Evolutionary conservation across 2,888 invertebrate species (phyloP).

Genomic region (Leptopilina syphax): DNA sequence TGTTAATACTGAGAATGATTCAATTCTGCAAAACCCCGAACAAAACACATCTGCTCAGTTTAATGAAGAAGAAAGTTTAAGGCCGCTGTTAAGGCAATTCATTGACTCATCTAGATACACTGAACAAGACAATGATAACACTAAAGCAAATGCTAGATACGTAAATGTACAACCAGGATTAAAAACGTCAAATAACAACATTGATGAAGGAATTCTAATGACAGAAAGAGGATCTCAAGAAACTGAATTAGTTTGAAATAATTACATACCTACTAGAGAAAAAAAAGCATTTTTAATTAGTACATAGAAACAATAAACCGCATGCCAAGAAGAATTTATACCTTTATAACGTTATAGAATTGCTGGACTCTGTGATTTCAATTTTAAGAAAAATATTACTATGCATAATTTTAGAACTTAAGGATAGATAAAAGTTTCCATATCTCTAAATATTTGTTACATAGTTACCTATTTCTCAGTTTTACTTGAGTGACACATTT

Average conservation of each 20-base stretch:
- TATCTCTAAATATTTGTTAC: no score
- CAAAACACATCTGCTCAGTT: constrained; percentile 5
- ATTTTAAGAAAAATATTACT: no score
- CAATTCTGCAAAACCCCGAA: background rate
- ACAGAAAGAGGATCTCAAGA: constrained; percentile 47
- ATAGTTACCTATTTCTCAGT: no score
- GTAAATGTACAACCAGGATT: constrained; percentile 66
- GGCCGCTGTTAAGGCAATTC: constrained; percentile 51
- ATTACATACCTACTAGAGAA: background rate
- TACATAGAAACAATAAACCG: no score
- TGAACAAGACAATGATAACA: background rate
- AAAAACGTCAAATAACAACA: constrained; percentile 16
- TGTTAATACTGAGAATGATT: background rate
- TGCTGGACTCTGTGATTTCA: no score
- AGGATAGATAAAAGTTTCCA: no score
- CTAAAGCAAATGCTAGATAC: constrained; percentile 56
- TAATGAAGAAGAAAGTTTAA: constrained; percentile 55
- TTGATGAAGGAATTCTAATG: constrained; percentile 44
- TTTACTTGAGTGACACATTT: no score
- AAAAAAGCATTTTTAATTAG: background rate
- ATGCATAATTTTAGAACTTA: no score
- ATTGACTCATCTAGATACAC: background rate
- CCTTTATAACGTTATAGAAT: no score
- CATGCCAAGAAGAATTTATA: no score
- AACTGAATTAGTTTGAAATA: constrained; percentile 10